Conservation (phyloP, 64 coral and sea anemone species). For the Actinia tenebrosa region DNA sequence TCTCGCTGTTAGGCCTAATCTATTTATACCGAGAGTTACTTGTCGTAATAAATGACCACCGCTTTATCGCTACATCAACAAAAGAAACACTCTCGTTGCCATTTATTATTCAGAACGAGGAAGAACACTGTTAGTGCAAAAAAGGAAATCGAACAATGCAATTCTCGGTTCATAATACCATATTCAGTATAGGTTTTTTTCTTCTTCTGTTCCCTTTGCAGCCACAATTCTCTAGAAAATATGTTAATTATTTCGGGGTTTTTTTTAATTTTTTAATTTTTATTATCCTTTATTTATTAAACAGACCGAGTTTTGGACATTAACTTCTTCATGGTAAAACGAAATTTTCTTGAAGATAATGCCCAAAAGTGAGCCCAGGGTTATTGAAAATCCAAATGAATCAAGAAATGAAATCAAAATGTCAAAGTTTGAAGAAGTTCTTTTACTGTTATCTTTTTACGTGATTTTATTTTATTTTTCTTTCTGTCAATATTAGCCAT, state of each 20-base stretch:
- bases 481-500: neutral
- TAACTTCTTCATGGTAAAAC: neutral
- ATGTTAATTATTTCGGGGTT: neutral
- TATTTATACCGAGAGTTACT: conserved; percentile 4
- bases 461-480: neutral
- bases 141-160: neutral
- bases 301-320: too few species aligned
- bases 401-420: neutral
- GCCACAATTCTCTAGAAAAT: neutral
- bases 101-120: neutral
- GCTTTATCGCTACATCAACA: neutral
- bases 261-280: too few species aligned
- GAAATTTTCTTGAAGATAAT: neutral
- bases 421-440: neutral
- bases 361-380: neutral
- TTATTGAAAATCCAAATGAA: neutral
- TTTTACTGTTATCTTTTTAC: neutral
- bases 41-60: neutral
- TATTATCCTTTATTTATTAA: too few species aligned
- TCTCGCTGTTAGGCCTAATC: neutral
- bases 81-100: neutral
- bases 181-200: neutral
- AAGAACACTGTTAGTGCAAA: neutral
- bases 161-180: neutral
- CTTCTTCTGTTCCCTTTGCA: neutral